Evolutionary conservation across 2,888 invertebrate species (phyloP).

Genomic region (Himalopsyche tibetana): DNA sequence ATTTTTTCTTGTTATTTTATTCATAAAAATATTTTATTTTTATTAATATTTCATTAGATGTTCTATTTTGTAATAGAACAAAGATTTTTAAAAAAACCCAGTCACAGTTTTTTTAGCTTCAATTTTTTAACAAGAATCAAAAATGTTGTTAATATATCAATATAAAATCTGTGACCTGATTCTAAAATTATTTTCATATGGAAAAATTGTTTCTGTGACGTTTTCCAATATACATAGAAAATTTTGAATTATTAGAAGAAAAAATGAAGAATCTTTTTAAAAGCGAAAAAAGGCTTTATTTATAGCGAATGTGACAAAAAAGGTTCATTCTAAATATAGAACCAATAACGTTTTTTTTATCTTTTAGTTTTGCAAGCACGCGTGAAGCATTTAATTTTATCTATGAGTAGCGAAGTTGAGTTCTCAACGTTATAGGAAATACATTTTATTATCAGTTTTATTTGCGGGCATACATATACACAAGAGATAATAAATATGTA

Average conservation of each 20-base stretch:
- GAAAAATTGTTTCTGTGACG: neutral
- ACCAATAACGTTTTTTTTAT: neutral
- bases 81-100: too few relatives aligned
- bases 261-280: neutral
- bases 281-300: slow-evolving; percentile 18
- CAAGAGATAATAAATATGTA: too few relatives aligned
- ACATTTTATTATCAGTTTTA: too few relatives aligned
- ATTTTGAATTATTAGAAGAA: neutral
- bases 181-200: neutral
- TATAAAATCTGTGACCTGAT: neutral
- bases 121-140: too few relatives aligned
- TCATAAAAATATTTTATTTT: too few relatives aligned
- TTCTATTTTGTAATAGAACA: too few relatives aligned
- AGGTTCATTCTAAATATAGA: slow-evolving; percentile 7
- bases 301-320: slow-evolving; percentile 11
- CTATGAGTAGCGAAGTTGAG: neutral
- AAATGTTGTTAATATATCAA: too few relatives aligned
- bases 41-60: too few relatives aligned
- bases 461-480: too few relatives aligned
- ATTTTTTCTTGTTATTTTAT: too few relatives aligned
- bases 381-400: slow-evolving; percentile 1
- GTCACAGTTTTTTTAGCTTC: too few relatives aligned
- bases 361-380: slow-evolving; percentile 9
- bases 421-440: neutral
- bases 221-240: neutral